Evolutionary conservation across 1,140 invertebrate genomes (phyloP), one percentile per base, ranked within the genome.

Genomic region (Brachionus koreanus): DNA sequence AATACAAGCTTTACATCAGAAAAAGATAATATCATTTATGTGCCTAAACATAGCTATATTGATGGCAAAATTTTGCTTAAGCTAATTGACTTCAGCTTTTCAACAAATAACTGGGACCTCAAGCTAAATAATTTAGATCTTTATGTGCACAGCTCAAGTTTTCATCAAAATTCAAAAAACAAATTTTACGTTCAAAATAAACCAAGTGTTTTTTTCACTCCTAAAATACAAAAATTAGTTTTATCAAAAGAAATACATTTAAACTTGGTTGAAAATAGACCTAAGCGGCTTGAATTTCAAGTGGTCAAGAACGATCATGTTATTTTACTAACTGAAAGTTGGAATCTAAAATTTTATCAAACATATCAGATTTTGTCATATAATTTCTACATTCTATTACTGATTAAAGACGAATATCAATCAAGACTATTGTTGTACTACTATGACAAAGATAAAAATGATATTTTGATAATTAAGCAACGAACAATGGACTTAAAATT

Each of bases 381-480:
- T 19, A 43, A 33, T 74, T 74, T 35, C 29, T 46, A 46, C n/a
- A 13, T 74, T 33, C 16, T 74, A 1, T 74, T 74, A 25, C 2
- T 74, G 10, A 46, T 74, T 46, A 74, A 74, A 74, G 69, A 74
- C 33, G 39, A 74, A 10, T 74, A 46, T 16, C 39, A 74, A 25
- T 46, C 37, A 5, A 43, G 69, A 46, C 16, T 74, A 1, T 4
- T 74, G 16, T 3, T 74, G 39, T 49, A 74, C 16, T 46, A n/a
- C 23, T 74, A 74, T 46, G 69, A 74, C 39, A 25, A 74, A 13
- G n/a, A 29, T 5, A 74, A 74, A 46, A 74, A 74, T 46, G 69
- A 74, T 13, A 19, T 74, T 25, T 46, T 46, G 23, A 39, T 35
- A 29, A 6, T 74, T 9, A 74, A 74, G 43, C 69, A 74, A 74